Percentiles rank a stretch among this genome's conserved stretches.
Conservation (phyloP, 1,140 invertebrate genomes). For the Batillaria attramentaria region DNA sequence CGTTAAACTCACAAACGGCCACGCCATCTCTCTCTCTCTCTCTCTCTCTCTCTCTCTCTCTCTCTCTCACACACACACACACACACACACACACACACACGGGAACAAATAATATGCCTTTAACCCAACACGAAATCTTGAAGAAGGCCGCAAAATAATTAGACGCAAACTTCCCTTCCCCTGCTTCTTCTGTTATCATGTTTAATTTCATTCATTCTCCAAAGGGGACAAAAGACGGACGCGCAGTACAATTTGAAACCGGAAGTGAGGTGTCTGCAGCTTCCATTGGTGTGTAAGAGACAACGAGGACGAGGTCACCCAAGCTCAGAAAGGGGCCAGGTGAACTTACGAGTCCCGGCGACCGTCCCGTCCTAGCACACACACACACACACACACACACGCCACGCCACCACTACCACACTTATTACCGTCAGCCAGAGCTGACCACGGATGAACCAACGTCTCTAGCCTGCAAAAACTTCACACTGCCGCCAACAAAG, state of each 20-base stretch:
- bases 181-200: too few species aligned
- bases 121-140: too few species aligned
- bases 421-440: background rate
- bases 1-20: background rate
- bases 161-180: too few species aligned
- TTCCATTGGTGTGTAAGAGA: too few species aligned
- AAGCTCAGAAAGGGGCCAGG: too few species aligned
- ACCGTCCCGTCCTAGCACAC: background rate
- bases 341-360: too few species aligned
- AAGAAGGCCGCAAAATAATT: too few species aligned
- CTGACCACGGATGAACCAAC: conserved; percentile 22
- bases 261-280: too few species aligned
- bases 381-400: background rate
- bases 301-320: too few species aligned
- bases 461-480: conserved; percentile 16
- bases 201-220: too few species aligned
- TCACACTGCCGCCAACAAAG: background rate
- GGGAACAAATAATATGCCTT: background rate
- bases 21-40: background rate
- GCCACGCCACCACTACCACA: background rate
- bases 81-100: conserved; percentile 18
- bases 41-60: conserved; percentile 10
- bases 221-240: too few species aligned
- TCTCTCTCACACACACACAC: background rate
- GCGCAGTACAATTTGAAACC: too few species aligned